phyloP scores from a whole-genome alignment of 2,113 vertebrate species.

The Actenoides hombroni region DNA sequence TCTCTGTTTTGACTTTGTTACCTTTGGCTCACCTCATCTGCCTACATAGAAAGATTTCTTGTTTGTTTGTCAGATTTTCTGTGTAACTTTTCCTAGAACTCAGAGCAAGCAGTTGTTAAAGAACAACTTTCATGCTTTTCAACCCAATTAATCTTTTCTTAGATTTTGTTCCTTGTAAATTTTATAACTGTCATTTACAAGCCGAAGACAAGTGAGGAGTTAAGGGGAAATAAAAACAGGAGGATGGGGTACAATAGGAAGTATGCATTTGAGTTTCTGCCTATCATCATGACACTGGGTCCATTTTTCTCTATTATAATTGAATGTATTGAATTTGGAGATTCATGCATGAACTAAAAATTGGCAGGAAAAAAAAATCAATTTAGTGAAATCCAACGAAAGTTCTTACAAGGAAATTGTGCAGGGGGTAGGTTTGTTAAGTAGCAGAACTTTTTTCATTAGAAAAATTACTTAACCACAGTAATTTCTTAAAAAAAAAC shows the following conservation, averaged over 20 bases:
- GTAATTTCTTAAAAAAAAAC: not conserved
- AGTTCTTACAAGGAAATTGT: not conserved
- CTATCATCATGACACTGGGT: not conserved
- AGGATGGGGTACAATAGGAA: not conserved
- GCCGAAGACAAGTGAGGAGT: not conserved
- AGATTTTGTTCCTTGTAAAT: not conserved
- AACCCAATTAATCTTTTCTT: not conserved
- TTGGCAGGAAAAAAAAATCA: not conserved
- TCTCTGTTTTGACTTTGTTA: constrained; percentile 49
- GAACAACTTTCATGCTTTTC: not conserved
- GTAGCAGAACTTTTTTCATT: not conserved
- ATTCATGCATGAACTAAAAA: not conserved
- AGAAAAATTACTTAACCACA: not conserved
- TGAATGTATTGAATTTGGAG: constrained; percentile 19
- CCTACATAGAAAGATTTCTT: constrained; percentile 42
- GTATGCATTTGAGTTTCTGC: not conserved
- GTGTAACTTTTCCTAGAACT: not conserved
- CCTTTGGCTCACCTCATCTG: constrained; percentile 64
- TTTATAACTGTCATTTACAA: not conserved
- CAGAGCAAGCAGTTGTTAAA: not conserved
- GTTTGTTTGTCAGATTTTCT: constrained; percentile 40
- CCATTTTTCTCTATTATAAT: not conserved
- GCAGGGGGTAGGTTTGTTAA: not conserved
- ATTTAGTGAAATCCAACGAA: not conserved
- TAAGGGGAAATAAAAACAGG: not conserved